Base-by-base conservation (phyloP, 2,888 invertebrate genomes). In the Tetrapedia diversipes region DNA sequence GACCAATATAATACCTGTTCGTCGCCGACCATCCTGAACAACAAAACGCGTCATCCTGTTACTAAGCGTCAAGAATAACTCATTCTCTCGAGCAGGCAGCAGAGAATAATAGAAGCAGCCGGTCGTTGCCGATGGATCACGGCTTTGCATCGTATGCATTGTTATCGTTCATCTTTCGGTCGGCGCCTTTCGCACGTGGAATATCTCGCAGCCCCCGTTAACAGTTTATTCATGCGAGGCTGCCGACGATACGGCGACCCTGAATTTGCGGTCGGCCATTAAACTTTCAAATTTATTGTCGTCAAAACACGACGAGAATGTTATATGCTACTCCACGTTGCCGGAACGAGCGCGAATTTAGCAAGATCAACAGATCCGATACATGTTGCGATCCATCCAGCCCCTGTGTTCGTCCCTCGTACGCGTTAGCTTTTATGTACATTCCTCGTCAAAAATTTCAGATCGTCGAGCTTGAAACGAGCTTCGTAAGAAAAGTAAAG, bases 201-300 rank as follows among this genome's bases (percentile, higher is more conserved):
- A 32, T 53, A 70, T 69, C 49, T 60, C 19, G 22, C 34, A 27
- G 14, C 4, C 10, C n/a, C 39, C 41, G 37, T 19, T 19, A 69
- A 45, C 41, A 41, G 53, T 69, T 53, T 69, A 73, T 61, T 39
- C 45, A 16, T 1, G 16, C 19, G 3, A 19, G n/a, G 10, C n/a
- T n/a, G n/a, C 39, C 22, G 11, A 39, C 53, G 59, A 39, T 60
- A 32, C 68, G 22, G 0, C 70, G 16, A 47, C 47, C 39, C 39
- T 32, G 54, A 60, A 60, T 73, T 54, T 47, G 32, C 54, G 24
- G 19, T 39, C 39, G 16, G 4, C 22, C 47, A 47, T 61, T 69
- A 61, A 53, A 56, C 41, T 56, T 73, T 60, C 60, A 70, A 49
- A 73, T 61, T 73, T 70, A 56, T 73, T 56, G 70, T 43, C 53